Conservation (phyloP, 30 jellyfish, hydroid and myxozoan species). For the Cassiopea andromeda region DNA sequence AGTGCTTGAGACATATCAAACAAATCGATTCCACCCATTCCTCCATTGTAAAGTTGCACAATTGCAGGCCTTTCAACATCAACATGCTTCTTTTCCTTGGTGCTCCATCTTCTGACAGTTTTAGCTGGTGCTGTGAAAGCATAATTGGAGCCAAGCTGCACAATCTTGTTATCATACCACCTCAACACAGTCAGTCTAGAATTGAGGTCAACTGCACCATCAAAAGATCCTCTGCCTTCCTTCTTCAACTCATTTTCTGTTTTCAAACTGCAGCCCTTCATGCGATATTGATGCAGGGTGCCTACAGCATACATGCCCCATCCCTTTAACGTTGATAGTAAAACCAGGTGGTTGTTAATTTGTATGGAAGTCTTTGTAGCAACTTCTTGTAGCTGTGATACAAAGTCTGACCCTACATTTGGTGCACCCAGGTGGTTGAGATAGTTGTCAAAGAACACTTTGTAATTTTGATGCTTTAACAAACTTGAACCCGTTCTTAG, state of each 20-base stretch:
- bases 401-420: no score
- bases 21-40: slow-evolving; percentile 64
- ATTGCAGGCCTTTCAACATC: slow-evolving; percentile 57
- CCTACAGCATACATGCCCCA: slow-evolving; percentile 74
- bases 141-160: slow-evolving; percentile 49
- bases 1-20: slow-evolving; percentile 54
- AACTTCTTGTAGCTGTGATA: no score
- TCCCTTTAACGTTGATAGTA: slow-evolving; percentile 46
- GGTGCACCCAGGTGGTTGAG: slow-evolving; percentile 13
- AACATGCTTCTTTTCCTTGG: slow-evolving; percentile 36
- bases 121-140: slow-evolving; percentile 45
- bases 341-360: slow-evolving; percentile 11
- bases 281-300: slow-evolving; percentile 56
- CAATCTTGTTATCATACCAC: slow-evolving; percentile 43
- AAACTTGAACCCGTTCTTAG: slow-evolving; percentile 28
- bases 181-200: slow-evolving; percentile 51
- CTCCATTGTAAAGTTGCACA: slow-evolving; percentile 59
- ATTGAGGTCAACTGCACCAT: slow-evolving; percentile 62
- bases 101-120: slow-evolving; percentile 35
- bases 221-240: slow-evolving; percentile 61
- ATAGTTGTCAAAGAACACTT: slow-evolving; percentile 61
- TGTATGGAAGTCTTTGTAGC: no score
- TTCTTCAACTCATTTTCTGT: slow-evolving; percentile 53
- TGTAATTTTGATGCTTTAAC: slow-evolving; percentile 58
- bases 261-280: slow-evolving; percentile 57